These are phyloP conservation scores for Cistogaster globosa DNA, from an alignment of 2,888 invertebrate genomes.

Conservation along the genomic window DNA sequence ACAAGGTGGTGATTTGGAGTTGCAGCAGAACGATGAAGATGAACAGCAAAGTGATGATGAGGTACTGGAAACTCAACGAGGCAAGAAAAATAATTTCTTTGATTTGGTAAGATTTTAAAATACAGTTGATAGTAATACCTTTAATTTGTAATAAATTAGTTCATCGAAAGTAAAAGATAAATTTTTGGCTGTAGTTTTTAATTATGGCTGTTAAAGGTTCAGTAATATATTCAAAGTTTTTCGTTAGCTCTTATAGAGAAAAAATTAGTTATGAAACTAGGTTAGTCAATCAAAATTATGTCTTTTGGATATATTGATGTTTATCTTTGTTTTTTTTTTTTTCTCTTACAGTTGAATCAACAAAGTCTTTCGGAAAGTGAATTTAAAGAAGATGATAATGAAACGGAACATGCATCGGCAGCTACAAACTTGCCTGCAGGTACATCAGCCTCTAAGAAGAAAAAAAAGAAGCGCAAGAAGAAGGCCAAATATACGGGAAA, in stretches of 20 bases:
- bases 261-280: constrained; percentile 55
- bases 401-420: constrained; percentile 85
- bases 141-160: background rate
- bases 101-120: constrained; percentile 86
- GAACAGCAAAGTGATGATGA: constrained; percentile 82
- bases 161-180: background rate
- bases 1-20: constrained; percentile 84
- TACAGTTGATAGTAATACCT: background rate
- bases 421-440: constrained; percentile 83
- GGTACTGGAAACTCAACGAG: constrained; percentile 85
- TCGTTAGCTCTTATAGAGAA: too few species aligned
- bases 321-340: background rate
- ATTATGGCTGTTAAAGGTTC: too few species aligned
- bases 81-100: constrained; percentile 86
- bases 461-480: constrained; percentile 87
- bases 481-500: constrained; percentile 84
- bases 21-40: constrained; percentile 73
- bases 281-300: constrained; percentile 37
- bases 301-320: background rate
- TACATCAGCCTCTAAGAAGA: constrained; percentile 85
- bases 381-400: constrained; percentile 88
- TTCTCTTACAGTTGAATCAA: constrained; percentile 85
- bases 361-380: constrained; percentile 88
- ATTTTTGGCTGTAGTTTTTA: too few species aligned
- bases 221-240: too few species aligned